Percentiles rank a stretch among this genome's conserved stretches.
Evolutionary conservation across 1,140 invertebrate species (phyloP).

Genomic region (Lepidostoma basale): DNA sequence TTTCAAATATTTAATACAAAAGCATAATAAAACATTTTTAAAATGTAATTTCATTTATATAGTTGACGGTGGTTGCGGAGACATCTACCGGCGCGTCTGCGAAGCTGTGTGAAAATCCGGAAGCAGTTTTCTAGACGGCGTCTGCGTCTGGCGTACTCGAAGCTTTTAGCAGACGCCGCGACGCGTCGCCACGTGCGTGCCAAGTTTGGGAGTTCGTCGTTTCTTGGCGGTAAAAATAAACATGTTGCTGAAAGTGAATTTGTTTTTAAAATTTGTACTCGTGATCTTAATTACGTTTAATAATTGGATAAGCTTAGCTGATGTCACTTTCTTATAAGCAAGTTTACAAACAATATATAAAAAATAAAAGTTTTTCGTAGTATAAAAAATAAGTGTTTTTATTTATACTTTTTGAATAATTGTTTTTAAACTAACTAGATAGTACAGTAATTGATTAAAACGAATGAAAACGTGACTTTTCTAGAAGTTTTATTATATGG

Average conservation of each 20-base stretch:
- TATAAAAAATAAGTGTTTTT: no score
- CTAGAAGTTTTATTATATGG: no score
- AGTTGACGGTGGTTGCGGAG: neutral
- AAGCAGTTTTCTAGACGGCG: conserved; percentile 18
- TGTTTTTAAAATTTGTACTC: neutral
- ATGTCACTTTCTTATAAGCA: no score
- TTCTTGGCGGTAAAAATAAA: neutral
- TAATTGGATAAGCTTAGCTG: no score
- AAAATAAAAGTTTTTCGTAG: no score
- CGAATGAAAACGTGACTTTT: no score
- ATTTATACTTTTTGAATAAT: no score
- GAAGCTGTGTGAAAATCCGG: conserved; percentile 8
- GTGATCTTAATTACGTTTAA: no score
- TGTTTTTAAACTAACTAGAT: no score
- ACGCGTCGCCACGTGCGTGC: conserved; percentile 13
- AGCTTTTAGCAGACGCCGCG: neutral
- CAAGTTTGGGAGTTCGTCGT: neutral
- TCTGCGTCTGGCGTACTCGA: neutral
- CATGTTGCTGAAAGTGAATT: neutral
- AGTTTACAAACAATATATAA: no score
- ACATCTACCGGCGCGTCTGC: conserved; percentile 7
- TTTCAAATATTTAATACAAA: no score
- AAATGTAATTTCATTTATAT: neutral
- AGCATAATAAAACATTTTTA: neutral
- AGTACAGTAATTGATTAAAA: no score